phyloP scores from a whole-genome alignment of 2,797 vertebrate genomes.

The Salmo trutta region DNA sequence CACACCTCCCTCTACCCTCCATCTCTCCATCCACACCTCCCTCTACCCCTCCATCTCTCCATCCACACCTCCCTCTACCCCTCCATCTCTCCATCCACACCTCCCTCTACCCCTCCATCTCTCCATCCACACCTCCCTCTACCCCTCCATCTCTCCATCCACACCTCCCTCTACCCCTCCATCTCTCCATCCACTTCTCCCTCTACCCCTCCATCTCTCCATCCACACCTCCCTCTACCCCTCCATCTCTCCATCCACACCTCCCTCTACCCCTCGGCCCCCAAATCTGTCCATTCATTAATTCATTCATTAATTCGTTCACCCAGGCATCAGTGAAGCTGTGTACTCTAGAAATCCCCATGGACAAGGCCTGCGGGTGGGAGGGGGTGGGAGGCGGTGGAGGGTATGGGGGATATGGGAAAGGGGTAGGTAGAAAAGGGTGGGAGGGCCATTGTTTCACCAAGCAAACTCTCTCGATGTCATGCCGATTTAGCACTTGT shows the following conservation, averaged over 20 bases:
- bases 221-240: no score
- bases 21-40: background rate
- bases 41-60: background rate
- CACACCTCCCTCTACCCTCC: background rate
- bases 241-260: no score
- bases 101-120: no score
- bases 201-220: no score
- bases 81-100: background rate
- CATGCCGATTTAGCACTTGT: constrained; percentile 69
- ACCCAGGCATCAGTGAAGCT: constrained; percentile 61
- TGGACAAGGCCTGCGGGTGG: constrained; percentile 35
- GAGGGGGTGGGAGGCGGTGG: background rate
- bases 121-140: no score
- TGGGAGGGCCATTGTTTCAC: constrained; percentile 49
- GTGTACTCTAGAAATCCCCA: constrained; percentile 77
- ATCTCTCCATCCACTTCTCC: background rate
- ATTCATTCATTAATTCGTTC: constrained; percentile 66
- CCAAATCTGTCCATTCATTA: constrained; percentile 69
- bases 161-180: background rate
- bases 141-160: no score
- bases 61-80: background rate
- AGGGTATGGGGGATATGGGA: constrained; percentile 28
- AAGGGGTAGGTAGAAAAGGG: constrained; percentile 5
- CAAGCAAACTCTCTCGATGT: background rate
- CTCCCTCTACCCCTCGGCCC: constrained; percentile 33